Conservation (phyloP, 2,888 invertebrate genomes). For the Caenorhabditis zanzibari region DNA sequence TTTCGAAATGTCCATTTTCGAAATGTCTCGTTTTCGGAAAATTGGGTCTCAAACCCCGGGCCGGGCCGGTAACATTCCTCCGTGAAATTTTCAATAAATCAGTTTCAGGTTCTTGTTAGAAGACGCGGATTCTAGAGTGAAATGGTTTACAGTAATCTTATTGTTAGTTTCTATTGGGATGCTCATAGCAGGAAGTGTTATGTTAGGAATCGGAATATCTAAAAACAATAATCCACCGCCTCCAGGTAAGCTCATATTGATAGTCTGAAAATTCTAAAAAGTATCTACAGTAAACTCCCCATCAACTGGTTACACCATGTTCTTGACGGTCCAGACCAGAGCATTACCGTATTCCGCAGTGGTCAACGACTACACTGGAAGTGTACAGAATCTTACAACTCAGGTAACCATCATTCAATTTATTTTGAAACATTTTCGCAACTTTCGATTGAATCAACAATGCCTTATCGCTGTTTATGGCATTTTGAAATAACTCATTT, state of each 20-base stretch:
- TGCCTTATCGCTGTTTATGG: background rate
- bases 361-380: constrained; percentile 38
- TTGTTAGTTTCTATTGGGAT: constrained; percentile 59
- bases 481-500: background rate
- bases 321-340: constrained; percentile 33
- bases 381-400: constrained; percentile 38
- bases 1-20: too few species aligned
- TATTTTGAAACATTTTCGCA: background rate
- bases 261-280: background rate
- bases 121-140: constrained; percentile 46
- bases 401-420: constrained; percentile 42
- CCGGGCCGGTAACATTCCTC: too few species aligned
- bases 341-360: constrained; percentile 46
- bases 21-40: too few species aligned
- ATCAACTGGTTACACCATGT: constrained; percentile 41
- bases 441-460: background rate
- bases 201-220: constrained; percentile 69
- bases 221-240: constrained; percentile 42
- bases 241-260: constrained; percentile 2
- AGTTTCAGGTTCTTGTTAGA: constrained; percentile 51
- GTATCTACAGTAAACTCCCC: constrained; percentile 16
- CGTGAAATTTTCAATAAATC: background rate
- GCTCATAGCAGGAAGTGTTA: constrained; percentile 67
- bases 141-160: constrained; percentile 55
- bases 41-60: too few species aligned